Conservation (phyloP, 2,113 vertebrate species). For the Vulpes ferrilata region DNA sequence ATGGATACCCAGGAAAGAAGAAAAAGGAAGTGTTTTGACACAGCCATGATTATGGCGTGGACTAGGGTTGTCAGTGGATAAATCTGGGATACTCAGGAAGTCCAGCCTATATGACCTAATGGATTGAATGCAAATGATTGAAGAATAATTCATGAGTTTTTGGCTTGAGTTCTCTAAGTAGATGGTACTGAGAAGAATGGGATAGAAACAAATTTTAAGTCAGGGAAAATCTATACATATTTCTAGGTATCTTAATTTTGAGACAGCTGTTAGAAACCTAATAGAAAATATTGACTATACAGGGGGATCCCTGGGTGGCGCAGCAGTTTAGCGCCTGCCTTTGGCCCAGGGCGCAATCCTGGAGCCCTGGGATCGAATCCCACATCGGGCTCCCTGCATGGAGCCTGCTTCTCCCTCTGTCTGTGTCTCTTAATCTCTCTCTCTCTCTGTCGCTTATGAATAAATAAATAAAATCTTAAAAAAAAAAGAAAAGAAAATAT, state of each 20-base stretch:
- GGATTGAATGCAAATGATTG: background rate
- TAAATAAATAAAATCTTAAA: too few relatives aligned
- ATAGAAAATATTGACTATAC: background rate
- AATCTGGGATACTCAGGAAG: background rate
- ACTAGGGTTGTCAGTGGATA: background rate
- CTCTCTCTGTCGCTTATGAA: too few relatives aligned
- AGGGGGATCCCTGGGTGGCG: too few relatives aligned
- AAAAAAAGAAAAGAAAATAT: background rate
- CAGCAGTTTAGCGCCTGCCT: too few relatives aligned
- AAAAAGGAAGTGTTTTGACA: background rate
- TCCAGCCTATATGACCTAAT: background rate
- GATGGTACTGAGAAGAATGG: background rate
- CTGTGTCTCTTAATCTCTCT: too few relatives aligned
- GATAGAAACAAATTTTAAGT: background rate
- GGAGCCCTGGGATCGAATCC: too few relatives aligned
- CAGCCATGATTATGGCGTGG: accelerated
- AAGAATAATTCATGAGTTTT: background rate
- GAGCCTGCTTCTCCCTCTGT: too few relatives aligned
- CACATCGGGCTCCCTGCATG: too few relatives aligned
- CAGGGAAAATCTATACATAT: background rate
- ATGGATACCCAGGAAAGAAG: background rate
- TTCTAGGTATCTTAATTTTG: background rate
- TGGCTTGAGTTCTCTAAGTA: background rate
- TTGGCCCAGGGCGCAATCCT: too few relatives aligned
- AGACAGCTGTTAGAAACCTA: background rate